Conservation (phyloP, 2,888 invertebrate species). For the Leptinotarsa peninsularis region DNA sequence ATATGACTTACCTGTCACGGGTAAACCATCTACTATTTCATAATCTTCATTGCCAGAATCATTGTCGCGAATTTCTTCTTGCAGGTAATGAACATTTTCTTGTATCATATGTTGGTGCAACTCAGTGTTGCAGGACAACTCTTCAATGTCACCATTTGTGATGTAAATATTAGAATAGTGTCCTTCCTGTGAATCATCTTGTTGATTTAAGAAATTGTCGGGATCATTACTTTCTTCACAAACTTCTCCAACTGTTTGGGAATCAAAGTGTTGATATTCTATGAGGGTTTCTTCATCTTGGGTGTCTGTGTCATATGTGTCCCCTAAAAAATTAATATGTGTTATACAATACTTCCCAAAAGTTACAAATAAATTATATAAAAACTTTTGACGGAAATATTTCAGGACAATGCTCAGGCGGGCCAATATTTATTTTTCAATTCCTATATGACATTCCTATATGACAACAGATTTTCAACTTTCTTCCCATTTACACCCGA, state of each 20-base stretch:
- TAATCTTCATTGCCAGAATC: slow-evolving; percentile 56
- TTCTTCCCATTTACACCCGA: too few relatives aligned
- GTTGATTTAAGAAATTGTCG: slow-evolving; percentile 9
- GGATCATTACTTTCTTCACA: slow-evolving; percentile 28
- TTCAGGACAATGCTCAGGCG: too few relatives aligned
- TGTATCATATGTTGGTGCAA: slow-evolving; percentile 30
- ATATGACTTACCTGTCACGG: slow-evolving; percentile 54
- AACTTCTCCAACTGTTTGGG: slow-evolving; percentile 31
- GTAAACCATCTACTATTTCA: slow-evolving; percentile 58
- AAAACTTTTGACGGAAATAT: too few relatives aligned
- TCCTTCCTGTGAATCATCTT: neutral
- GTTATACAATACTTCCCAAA: too few relatives aligned
- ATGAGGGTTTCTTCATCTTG: slow-evolving; percentile 35
- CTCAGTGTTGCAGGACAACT: slow-evolving; percentile 32
- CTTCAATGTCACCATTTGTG: slow-evolving; percentile 28
- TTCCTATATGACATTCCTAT: too few relatives aligned
- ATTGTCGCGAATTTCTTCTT: slow-evolving; percentile 20
- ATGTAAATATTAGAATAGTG: slow-evolving; percentile 38
- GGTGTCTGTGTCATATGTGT: slow-evolving; percentile 24
- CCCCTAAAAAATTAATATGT: slow-evolving; percentile 15
- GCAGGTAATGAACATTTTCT: slow-evolving; percentile 22
- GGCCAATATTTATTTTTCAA: too few relatives aligned
- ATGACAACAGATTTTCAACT: too few relatives aligned
- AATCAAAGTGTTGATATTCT: slow-evolving; percentile 36
- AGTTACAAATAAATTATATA: too few relatives aligned